These are phyloP conservation scores for Sternotherus odoratus DNA, from an alignment of 2,797 vertebrate genomes.

Conservation along the genomic window DNA sequence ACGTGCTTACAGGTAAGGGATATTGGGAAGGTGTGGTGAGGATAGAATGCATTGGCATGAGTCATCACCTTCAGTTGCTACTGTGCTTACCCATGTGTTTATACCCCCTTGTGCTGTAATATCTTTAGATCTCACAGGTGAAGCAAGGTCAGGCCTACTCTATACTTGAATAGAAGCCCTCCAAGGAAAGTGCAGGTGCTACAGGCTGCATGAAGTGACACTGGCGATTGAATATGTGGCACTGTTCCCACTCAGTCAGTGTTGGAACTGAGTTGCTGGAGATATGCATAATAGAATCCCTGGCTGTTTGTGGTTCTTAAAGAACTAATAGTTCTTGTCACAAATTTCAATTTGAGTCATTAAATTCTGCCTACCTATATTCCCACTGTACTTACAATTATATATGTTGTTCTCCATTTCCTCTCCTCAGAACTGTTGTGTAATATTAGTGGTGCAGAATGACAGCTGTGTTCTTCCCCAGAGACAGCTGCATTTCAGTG, in stretches of 20 bases:
- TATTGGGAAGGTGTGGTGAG: background rate
- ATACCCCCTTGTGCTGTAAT: background rate
- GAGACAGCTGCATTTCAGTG: background rate
- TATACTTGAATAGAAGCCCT: rapidly evolving
- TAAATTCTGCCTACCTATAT: background rate
- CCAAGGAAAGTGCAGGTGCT: background rate
- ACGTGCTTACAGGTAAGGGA: background rate
- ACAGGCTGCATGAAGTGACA: background rate
- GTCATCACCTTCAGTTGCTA: background rate
- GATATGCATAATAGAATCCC: background rate
- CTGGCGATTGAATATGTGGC: background rate
- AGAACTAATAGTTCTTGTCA: background rate
- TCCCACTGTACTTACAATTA: background rate
- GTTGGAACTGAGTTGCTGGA: background rate
- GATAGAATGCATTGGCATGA: background rate
- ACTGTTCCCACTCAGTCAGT: background rate
- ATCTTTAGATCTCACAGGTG: background rate
- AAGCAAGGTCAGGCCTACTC: background rate
- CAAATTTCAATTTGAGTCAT: background rate
- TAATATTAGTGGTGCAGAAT: background rate
- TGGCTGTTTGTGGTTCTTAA: background rate
- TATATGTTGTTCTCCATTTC: background rate
- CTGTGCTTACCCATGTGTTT: background rate
- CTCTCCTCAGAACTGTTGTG: background rate
- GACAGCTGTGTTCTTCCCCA: background rate